Conservation (phyloP, 2,113 vertebrate species). For the Notarius lentiginosus region DNA sequence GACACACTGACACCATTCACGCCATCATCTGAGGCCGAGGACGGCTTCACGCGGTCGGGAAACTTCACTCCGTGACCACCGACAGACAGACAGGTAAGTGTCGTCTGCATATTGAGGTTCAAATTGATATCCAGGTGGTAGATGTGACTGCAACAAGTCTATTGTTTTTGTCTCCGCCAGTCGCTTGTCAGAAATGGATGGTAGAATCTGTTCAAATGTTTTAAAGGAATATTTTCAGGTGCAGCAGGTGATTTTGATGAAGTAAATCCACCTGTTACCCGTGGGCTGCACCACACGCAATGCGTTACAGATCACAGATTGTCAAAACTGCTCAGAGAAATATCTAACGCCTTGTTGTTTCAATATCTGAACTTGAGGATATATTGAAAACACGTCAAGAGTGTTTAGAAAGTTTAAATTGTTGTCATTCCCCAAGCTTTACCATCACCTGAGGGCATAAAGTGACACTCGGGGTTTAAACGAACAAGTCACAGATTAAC, state of each 20-base stretch:
- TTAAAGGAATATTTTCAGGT: neutral
- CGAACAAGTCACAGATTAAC: neutral
- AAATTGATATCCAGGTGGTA: neutral
- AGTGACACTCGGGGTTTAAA: neutral
- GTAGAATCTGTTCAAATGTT: neutral
- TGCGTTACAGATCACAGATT: neutral
- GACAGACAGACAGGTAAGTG: neutral
- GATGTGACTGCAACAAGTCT: neutral
- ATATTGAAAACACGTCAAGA: neutral
- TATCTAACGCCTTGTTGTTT: neutral
- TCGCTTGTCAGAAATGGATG: neutral
- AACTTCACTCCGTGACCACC: neutral
- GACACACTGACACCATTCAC: neutral
- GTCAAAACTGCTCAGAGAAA: neutral
- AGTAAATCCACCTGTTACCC: slow-evolving; percentile 51
- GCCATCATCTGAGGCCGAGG: neutral
- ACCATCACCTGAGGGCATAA: neutral
- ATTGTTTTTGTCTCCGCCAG: neutral
- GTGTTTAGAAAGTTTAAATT: neutral
- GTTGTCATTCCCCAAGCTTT: neutral
- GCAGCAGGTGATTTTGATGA: slow-evolving; percentile 12
- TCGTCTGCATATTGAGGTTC: too few species aligned
- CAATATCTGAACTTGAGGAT: neutral
- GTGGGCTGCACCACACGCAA: neutral
- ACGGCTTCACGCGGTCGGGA: neutral